Base-by-base conservation (phyloP, 2,797 vertebrate genomes). In the Pseudochaenichthys georgianus region DNA sequence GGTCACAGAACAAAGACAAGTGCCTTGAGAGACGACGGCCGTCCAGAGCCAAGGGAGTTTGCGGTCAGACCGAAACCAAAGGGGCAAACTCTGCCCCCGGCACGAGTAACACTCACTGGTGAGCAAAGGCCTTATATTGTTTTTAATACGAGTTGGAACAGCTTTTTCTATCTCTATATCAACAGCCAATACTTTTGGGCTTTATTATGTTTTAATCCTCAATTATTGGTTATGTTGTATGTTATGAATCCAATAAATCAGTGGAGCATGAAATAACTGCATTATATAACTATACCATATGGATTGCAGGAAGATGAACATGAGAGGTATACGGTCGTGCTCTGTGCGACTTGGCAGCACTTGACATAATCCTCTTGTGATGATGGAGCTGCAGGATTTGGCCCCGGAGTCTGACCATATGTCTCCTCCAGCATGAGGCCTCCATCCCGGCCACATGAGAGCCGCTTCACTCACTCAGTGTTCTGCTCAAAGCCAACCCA, bases 361-460 rank as follows among this genome's bases (percentile, higher is more conserved):
- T 75, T 72, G 58, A 76, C 64, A 74, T 73, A 46, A 76, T 62
- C 52, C 58, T 65, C 28, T 65, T 64, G 61, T 72, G 77, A 64
- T 31, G 52, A 31, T 38, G 65, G 59, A 61, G 77, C 68, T 46
- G 63, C 65, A 80, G 83, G 66, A 76, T 74, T 82, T 88, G 85
- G 83, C 82, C 67, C 9, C 12, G 45, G 64, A 78, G 55, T 34
- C 4, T 0, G 48, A 68, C 76, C 89, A 88, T 88, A 89, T 89
- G 89, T 77, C 51, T 50, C 54, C 61, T 47, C 53, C 78, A 78
- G 77, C 70, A 59, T 62, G 85, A 77, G 57, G 48, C 77, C 84
- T 77, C 65, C 48, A 58, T 78, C 64, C 63, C 45, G 72, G 76
- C 61, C 78, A 64, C 75, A 73, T 17, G 64, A 84, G 81, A 84